Evolutionary conservation across 2,797 vertebrate species (phyloP).

Genomic region (Carapus acus): DNA sequence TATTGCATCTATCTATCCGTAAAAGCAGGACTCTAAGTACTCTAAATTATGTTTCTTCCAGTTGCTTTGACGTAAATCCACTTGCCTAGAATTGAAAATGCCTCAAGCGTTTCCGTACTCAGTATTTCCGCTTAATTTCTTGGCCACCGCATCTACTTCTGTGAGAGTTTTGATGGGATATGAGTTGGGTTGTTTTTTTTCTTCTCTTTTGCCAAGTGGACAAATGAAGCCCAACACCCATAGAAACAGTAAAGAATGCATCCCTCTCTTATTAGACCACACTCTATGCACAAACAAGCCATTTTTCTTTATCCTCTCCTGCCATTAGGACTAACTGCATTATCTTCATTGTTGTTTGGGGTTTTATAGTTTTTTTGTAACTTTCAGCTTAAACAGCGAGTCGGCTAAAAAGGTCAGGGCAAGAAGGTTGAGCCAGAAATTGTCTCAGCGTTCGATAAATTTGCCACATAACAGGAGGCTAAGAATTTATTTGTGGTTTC

Average conservation of each 20-base stretch:
- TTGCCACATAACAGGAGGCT: slow-evolving; percentile 7
- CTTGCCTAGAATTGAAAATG: slow-evolving; percentile 7
- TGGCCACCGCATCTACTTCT: not conserved
- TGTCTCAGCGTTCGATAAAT: slow-evolving; percentile 16
- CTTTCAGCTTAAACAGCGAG: slow-evolving; percentile 12
- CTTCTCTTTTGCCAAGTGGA: too few relatives aligned
- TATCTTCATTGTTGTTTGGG: slow-evolving; percentile 1
- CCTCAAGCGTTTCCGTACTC: not conserved
- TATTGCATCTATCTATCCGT: too few relatives aligned
- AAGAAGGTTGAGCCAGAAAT: slow-evolving; percentile 7
- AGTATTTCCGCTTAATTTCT: slow-evolving; percentile 9
- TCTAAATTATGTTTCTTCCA: not conserved
- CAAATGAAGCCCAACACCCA: not conserved
- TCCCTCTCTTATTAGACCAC: too few relatives aligned
- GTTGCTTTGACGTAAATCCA: too few relatives aligned
- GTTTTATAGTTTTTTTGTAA: slow-evolving; percentile 14
- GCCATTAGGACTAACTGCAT: not conserved
- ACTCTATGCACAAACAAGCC: slow-evolving; percentile 1
- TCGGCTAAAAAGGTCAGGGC: slow-evolving; percentile 16
- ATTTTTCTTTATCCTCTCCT: slow-evolving; percentile 4
- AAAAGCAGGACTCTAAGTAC: too few relatives aligned
- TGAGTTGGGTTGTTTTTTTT: too few relatives aligned
- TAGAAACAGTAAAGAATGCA: not conserved
- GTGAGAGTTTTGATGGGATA: too few relatives aligned
- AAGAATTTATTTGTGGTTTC: slow-evolving; percentile 13